phyloP scores from a whole-genome alignment of 2,113 vertebrate genomes.

The Myodes glareolus region DNA sequence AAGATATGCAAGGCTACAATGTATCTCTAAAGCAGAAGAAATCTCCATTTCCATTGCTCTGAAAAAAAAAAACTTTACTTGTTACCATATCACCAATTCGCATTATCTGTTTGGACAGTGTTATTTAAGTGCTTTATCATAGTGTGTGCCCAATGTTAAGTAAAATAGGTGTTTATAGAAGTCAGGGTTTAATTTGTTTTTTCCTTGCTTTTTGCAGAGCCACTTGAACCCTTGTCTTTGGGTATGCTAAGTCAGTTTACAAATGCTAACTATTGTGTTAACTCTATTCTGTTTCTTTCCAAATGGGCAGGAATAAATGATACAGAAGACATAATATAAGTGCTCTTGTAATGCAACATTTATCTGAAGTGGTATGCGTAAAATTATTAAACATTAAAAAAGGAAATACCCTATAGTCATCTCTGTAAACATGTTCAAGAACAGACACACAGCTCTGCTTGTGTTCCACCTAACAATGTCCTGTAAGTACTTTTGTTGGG shows the following conservation, averaged over 20 bases:
- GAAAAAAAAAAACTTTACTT: background rate
- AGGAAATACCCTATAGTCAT: too few relatives aligned
- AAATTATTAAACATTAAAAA: background rate
- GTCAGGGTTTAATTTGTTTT: background rate
- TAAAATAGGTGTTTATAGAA: background rate
- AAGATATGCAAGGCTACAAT: background rate
- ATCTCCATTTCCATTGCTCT: background rate
- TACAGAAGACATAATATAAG: accelerated
- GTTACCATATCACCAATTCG: background rate
- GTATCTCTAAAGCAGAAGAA: background rate
- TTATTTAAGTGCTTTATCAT: background rate
- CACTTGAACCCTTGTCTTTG: background rate
- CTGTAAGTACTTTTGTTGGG: background rate
- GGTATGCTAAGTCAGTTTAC: background rate
- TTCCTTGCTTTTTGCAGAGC: background rate
- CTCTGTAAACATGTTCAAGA: background rate
- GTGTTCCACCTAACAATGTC: background rate
- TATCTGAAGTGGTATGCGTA: background rate
- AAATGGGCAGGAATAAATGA: background rate
- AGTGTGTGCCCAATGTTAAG: background rate
- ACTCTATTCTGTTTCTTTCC: background rate
- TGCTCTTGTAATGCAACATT: background rate
- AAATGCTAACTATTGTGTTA: background rate
- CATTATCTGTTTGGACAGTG: background rate
- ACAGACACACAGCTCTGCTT: too few relatives aligned